Evolutionary conservation across 2,797 vertebrate species (phyloP).

Genomic region (Staurois parvus): DNA sequence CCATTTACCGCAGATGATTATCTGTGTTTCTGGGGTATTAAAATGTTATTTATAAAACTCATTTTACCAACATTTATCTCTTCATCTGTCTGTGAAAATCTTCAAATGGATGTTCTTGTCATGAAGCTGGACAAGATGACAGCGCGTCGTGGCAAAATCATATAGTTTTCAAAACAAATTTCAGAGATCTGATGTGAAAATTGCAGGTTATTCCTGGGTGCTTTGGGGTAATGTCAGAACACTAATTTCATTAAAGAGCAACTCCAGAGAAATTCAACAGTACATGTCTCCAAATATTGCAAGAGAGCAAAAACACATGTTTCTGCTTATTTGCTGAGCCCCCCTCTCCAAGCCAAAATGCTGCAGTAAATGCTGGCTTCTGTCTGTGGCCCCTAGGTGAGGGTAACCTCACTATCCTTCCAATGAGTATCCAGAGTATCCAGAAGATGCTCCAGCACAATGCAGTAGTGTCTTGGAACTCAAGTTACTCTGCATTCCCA

Average conservation of each 20-base stretch:
- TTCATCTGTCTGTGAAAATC: neutral
- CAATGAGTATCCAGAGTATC: too few relatives aligned
- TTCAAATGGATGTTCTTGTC: neutral
- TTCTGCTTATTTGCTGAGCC: too few relatives aligned
- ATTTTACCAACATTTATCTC: constrained; percentile 16
- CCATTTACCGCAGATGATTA: constrained; percentile 15
- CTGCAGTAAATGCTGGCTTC: too few relatives aligned
- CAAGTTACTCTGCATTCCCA: too few relatives aligned
- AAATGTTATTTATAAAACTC: constrained; percentile 23
- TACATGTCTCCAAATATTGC: neutral
- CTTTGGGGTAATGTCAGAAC: neutral
- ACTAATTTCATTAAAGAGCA: neutral
- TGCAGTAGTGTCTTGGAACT: too few relatives aligned
- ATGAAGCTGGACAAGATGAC: constrained; percentile 7
- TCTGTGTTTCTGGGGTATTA: neutral
- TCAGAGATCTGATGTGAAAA: neutral
- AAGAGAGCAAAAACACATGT: too few relatives aligned
- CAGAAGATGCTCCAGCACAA: too few relatives aligned
- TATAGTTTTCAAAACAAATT: neutral
- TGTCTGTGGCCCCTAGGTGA: too few relatives aligned
- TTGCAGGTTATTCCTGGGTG: neutral
- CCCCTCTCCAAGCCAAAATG: too few relatives aligned
- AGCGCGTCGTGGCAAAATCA: neutral
- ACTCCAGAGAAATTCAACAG: too few relatives aligned
- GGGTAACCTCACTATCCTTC: too few relatives aligned